A percentile compares a stretch with the other conserved stretches of the same genome.
These are phyloP conservation scores for Fratercula arctica DNA, from an alignment of 2,797 vertebrate genomes.

Conservation along the genomic window DNA sequence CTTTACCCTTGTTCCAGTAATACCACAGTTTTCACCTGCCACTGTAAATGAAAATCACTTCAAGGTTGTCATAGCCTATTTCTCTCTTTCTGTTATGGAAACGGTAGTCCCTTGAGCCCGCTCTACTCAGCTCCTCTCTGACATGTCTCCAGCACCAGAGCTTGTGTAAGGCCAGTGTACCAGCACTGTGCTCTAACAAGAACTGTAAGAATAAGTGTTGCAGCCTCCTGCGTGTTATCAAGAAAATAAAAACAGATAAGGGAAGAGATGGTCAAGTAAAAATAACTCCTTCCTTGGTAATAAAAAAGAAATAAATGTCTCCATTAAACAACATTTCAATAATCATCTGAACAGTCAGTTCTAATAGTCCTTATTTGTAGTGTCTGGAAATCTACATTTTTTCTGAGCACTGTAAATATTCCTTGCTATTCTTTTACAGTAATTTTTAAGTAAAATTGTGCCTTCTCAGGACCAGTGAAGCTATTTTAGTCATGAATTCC, in stretches of 20 bases:
- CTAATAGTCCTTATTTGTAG: not conserved
- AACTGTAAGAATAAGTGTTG: not conserved
- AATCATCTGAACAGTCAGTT: not conserved
- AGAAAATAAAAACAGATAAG: not conserved
- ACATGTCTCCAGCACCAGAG: not conserved
- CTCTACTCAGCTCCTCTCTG: not conserved
- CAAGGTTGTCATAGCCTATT: not conserved
- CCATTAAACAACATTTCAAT: not conserved
- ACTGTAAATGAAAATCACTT: not conserved
- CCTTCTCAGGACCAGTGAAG: not conserved
- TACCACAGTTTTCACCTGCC: not conserved
- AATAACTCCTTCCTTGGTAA: not conserved
- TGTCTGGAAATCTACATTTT: not conserved
- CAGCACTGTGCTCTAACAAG: not conserved
- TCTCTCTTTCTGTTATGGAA: not conserved
- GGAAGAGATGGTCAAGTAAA: not conserved
- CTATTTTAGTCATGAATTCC: not conserved
- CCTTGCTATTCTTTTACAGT: not conserved
- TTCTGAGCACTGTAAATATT: not conserved
- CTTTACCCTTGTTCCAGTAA: not conserved
- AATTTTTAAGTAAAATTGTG: not conserved
- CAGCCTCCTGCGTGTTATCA: not conserved
- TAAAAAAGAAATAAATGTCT: not conserved
- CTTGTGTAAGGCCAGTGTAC: not conserved
- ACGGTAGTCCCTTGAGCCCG: not conserved